phyloP scores from a whole-genome alignment of 2,888 invertebrate species.

The Aethes cnicana region DNA sequence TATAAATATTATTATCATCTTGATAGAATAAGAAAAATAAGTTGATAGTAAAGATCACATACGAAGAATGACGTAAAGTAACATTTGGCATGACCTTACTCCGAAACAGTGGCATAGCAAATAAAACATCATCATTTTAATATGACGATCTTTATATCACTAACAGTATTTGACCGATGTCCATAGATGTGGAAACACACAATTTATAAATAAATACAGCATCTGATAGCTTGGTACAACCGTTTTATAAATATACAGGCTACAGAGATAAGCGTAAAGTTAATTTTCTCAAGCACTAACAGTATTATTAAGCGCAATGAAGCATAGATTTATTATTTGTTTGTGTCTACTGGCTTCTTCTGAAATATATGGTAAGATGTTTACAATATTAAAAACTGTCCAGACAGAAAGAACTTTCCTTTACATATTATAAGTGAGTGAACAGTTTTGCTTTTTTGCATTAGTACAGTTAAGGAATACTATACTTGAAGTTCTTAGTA shows the following conservation, averaged over 20 bases:
- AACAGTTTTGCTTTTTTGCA: not conserved
- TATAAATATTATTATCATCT: not conserved
- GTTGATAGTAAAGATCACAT: not conserved
- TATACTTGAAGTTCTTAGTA: too few relatives aligned
- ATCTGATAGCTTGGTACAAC: not conserved
- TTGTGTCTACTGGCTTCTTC: not conserved
- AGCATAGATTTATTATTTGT: not conserved
- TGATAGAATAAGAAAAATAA: not conserved
- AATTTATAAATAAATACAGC: not conserved
- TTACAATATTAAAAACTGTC: not conserved
- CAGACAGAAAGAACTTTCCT: too few relatives aligned
- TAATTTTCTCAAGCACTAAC: not conserved
- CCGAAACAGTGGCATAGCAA: too few relatives aligned
- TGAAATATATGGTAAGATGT: not conserved
- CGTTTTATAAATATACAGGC: not conserved
- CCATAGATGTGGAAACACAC: not conserved
- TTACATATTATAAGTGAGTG: too few relatives aligned
- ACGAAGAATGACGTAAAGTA: constrained; percentile 1
- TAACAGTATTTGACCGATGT: not conserved
- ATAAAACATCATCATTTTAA: too few relatives aligned
- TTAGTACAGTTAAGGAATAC: not conserved
- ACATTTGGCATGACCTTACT: too few relatives aligned
- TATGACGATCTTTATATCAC: too few relatives aligned
- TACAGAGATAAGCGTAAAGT: not conserved
- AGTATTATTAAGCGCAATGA: not conserved